Percentiles rank a stretch among this genome's conserved stretches.
phyloP scores from a whole-genome alignment of 1,140 invertebrate species.

The Brachionus paranguensis region DNA sequence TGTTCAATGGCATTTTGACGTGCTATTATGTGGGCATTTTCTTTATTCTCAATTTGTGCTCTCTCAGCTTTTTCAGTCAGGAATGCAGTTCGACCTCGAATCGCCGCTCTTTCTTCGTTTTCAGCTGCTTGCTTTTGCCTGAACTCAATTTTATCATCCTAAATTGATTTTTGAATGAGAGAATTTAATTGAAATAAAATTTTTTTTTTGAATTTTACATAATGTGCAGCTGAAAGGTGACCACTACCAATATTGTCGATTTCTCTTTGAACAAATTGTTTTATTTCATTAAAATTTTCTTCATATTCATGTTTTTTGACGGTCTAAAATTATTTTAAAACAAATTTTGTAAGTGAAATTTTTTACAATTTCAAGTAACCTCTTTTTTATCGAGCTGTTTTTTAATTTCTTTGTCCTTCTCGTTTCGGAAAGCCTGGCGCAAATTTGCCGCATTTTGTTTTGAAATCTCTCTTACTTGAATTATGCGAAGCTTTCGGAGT shows the following conservation, averaged over 20 bases:
- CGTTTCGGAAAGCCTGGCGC: conserved; percentile 49
- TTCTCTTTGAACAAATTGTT: conserved; percentile 22
- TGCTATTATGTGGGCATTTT: conserved; percentile 40
- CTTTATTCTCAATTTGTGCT: conserved; percentile 18
- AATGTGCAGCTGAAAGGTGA: conserved; percentile 15
- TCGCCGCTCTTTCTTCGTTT: neutral
- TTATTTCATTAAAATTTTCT: conserved; percentile 25
- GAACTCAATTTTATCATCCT: conserved; percentile 6
- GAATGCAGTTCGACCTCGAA: neutral
- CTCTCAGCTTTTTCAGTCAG: neutral
- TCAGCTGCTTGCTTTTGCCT: neutral
- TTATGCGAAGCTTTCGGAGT: conserved; percentile 46
- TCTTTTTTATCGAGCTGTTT: conserved; percentile 47
- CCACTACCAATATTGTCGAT: conserved; percentile 22
- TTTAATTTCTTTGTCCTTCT: conserved; percentile 47
- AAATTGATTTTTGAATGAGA: neutral
- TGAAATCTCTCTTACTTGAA: conserved; percentile 45
- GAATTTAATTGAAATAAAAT: neutral
- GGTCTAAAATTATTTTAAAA: neutral
- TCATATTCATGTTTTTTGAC: conserved; percentile 2
- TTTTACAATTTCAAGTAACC: conserved; percentile 41
- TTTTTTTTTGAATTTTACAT: neutral
- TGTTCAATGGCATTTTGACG: conserved; percentile 47
- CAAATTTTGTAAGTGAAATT: neutral
- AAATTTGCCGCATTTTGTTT: conserved; percentile 49